Base-by-base conservation (phyloP, 2,888 invertebrate genomes). In the Hirtodrosophila trivittata region DNA sequence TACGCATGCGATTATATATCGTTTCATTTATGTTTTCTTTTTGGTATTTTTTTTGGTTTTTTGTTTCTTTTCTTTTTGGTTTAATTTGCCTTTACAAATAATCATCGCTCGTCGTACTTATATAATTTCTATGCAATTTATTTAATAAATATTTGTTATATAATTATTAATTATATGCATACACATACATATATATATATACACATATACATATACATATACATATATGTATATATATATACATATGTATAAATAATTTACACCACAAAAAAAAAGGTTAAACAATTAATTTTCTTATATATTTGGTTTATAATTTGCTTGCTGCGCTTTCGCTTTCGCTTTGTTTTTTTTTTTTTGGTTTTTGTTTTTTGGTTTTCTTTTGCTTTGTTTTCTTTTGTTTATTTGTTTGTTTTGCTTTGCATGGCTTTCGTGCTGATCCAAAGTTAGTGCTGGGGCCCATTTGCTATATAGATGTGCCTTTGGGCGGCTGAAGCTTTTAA, bases 1-100 rank as follows among this genome's bases (percentile, higher is more conserved):
- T 80, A 84, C 71, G 82, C 80, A 84, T 84, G 84, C 65, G 80
- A 84, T 84, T 84, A 80, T 71, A 75, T 82, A 73, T 73, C 54
- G 37, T 14, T 58, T 52, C 35, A 52, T 56, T 38, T 56, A 47
- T 66, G 10, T 21, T 52, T 32, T 51, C 26, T 56, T 64, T 16
- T 47, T 43, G 13, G 16, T 56, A 13, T 46, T 39, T 35, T 10
- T 8, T 18, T 26, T 43, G n/a, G 14, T 41, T 38, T 56, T 49
- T 8, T 4, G 32, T 28, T 41, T 32, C 2, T 5, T 43, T 39
- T 35, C 2, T 38, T 10, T 25, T 49, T 65, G 39, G 62, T 66
- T 57, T 72, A 64, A 59, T 66, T 66, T 26, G 65, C 62, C 49
- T 60, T 77, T 66, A 77, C 74, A 80, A 74, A 73, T 76, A 68